phyloP scores from a whole-genome alignment of 2,113 vertebrate species.

The Catagonus wagneri region DNA sequence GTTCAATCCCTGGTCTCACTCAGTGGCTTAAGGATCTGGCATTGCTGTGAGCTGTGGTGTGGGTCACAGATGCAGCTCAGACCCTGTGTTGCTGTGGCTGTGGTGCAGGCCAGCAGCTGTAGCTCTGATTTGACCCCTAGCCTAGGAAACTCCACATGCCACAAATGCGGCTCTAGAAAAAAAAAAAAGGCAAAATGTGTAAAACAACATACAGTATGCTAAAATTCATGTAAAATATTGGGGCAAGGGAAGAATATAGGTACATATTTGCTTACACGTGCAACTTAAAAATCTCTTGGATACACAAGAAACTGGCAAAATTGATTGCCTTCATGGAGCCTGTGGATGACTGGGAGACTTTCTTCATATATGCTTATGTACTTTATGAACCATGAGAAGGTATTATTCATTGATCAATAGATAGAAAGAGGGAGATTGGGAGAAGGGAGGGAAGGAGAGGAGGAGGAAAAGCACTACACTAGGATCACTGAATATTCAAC shows the following conservation, averaged over 20 bases:
- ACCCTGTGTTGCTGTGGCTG: no score
- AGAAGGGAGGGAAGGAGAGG: background rate
- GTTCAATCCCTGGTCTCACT: no score
- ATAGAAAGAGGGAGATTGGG: background rate
- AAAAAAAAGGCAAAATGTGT: background rate
- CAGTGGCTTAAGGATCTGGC: no score
- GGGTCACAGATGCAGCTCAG: no score
- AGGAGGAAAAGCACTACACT: background rate
- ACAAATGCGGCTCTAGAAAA: background rate
- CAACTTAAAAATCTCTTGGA: slow-evolving; percentile 6
- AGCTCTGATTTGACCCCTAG: no score
- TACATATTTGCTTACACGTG: background rate
- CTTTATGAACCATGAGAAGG: background rate
- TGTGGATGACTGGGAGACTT: background rate
- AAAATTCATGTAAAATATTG: background rate
- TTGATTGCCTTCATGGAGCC: background rate
- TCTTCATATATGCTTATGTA: background rate
- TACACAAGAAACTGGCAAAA: background rate
- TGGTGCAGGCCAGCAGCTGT: no score
- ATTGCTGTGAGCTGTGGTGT: no score
- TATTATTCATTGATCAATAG: background rate
- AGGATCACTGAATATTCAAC: background rate
- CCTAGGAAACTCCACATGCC: no score
- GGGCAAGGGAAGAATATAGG: background rate
- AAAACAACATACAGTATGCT: background rate